These are phyloP conservation scores for Calephelis nemesis DNA, from an alignment of 1,140 invertebrate genomes.

Conservation along the genomic window DNA sequence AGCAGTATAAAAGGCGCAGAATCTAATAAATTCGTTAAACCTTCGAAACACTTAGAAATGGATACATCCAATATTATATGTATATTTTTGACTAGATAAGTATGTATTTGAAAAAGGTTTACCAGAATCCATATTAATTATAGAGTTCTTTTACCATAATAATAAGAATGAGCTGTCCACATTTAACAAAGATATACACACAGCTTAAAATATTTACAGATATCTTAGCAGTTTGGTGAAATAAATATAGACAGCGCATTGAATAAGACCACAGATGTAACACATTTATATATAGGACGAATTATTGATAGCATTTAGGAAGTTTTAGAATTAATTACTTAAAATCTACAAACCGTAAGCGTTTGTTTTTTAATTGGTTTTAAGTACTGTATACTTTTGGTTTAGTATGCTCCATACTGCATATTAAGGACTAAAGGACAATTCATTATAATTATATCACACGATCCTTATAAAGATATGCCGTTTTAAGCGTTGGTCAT, in stretches of 20 bases:
- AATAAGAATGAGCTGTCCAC: constrained; percentile 24
- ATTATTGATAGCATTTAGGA: constrained; percentile 50
- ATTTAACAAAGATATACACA: constrained; percentile 11
- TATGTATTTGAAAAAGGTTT: constrained; percentile 12
- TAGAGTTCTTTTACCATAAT: constrained; percentile 37
- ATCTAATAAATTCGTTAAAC: constrained; percentile 19
- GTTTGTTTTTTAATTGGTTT: constrained; percentile 51
- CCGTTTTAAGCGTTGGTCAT: constrained; percentile 72
- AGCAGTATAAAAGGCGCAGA: constrained; percentile 6
- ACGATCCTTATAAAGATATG: constrained; percentile 74
- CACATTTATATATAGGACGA: constrained; percentile 43
- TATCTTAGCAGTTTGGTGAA: constrained; percentile 17
- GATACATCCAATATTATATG: constrained; percentile 17
- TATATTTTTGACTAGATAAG: constrained; percentile 15
- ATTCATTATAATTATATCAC: constrained; percentile 69
- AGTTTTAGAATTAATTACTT: constrained; percentile 48
- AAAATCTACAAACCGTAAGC: constrained; percentile 49
- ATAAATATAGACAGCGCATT: constrained; percentile 30
- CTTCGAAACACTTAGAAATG: constrained; percentile 11
- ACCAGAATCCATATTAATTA: constrained; percentile 14
- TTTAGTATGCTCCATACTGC: constrained; percentile 51
- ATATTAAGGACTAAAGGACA: constrained; percentile 61
- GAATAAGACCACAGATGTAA: constrained; percentile 29
- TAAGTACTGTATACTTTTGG: constrained; percentile 73
- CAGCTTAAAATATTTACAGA: constrained; percentile 16